Base-by-base conservation (phyloP, 2,113 vertebrate genomes). In the Merops nubicus region DNA sequence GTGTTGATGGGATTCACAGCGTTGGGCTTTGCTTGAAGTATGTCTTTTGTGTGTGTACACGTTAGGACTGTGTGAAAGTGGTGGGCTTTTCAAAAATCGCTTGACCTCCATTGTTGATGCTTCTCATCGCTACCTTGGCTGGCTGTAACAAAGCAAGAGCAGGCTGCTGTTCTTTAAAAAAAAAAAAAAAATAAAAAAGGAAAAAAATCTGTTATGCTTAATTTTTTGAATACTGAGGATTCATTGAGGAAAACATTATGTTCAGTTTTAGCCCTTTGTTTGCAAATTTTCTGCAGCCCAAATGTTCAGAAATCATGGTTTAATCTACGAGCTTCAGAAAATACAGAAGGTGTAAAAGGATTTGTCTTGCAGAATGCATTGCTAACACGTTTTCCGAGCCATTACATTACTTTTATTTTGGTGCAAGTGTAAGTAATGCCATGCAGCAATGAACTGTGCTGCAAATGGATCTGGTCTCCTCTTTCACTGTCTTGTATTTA, bases 211-310 rank as follows among this genome's bases (percentile, higher is more conserved):
- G 86, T 89, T 92, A n/a, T 18, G 65, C 50, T 81, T 84, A 77
- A 33, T 96, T 97, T 87, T 89, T 91, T 64, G 94, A 96, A 91
- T 94, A 91, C 68, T 76, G 85, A 93, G 42, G 86, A 85, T 94
- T 95, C 85, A 79, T 86, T 92, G 91, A 96, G 92, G 84, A 95
- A 96, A 96, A 96, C 93, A 96, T 88, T 96, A 93, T 91, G 97
- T 92, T 96, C 94, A 42, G 93, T 96, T 96, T 78, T 94, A 86
- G 86, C 74, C 94, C 88, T 97, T 97, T 97, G 96, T 97, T 97
- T 96, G 93, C 94, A 96, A 96, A 97, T 96, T 94, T 93, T 91
- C 90, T 79, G 69, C 94, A 92, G 89, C 63, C 94, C 97, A 97
- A 96, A 97, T 97, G 92, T 97, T 97, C 94, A 93, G 84, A 93